Conservation (phyloP, 2,888 invertebrate genomes). For the Acrobasis suavella region DNA sequence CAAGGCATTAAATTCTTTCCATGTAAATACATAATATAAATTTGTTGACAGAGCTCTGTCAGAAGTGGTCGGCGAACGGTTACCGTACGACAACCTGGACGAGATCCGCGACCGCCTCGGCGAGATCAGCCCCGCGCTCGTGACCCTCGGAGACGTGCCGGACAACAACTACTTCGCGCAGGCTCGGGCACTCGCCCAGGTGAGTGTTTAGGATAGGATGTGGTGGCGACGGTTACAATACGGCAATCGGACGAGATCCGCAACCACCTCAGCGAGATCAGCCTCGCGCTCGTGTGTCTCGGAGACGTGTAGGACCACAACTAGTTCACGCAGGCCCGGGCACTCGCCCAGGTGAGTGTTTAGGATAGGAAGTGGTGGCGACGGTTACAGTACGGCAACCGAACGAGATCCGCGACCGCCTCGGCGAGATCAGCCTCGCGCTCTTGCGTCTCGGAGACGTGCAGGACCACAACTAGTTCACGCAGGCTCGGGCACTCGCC, state of each 20-base stretch:
- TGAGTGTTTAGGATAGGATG: constrained; percentile 83
- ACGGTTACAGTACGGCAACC: constrained; percentile 92
- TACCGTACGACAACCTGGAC: constrained; percentile 94
- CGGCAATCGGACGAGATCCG: constrained; percentile 91
- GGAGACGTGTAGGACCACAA: constrained; percentile 92
- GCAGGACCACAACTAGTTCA: constrained; percentile 92
- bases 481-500: constrained; percentile 89
- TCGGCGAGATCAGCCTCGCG: constrained; percentile 94
- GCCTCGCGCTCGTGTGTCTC: constrained; percentile 94
- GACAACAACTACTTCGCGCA: constrained; percentile 92
- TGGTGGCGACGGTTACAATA: constrained; percentile 91
- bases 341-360: constrained; percentile 81
- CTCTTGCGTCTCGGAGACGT: constrained; percentile 92
- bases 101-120: constrained; percentile 91
- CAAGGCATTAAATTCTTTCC: background rate
- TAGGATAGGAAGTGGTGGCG: constrained; percentile 88
- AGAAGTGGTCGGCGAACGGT: constrained; percentile 88
- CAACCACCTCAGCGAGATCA: constrained; percentile 90
- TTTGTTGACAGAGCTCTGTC: constrained; percentile 89
- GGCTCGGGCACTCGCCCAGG: constrained; percentile 87
- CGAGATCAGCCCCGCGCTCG: constrained; percentile 94
- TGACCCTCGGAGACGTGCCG: constrained; percentile 92
- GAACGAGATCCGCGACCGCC: constrained; percentile 90
- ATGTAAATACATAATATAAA: too few species aligned
- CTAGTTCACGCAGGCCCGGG: constrained; percentile 91